phyloP scores from a whole-genome alignment of 2,113 vertebrate species.

The Crotalus viridis region DNA sequence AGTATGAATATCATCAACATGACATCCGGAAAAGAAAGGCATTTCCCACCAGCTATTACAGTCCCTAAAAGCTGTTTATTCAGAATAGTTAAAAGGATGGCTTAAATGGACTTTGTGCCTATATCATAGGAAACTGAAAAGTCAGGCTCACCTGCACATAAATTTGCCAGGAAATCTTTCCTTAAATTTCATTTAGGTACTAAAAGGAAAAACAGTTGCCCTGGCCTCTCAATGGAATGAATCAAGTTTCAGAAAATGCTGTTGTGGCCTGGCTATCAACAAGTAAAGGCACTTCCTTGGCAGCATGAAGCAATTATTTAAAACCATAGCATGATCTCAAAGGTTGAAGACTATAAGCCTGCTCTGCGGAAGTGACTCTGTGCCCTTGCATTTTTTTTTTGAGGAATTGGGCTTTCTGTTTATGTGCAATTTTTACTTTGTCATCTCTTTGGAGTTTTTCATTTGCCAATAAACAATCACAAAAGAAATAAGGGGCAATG shows the following conservation, averaged over 20 bases:
- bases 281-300: neutral
- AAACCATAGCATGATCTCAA: neutral
- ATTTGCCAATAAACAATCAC: neutral
- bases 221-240: neutral
- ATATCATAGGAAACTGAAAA: constrained; percentile 1
- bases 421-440: neutral
- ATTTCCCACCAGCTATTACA: constrained; percentile 42
- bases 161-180: neutral
- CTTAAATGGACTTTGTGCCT: constrained; percentile 26
- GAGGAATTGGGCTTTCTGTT: neutral
- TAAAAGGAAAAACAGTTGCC: constrained; percentile 3
- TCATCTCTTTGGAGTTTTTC: neutral
- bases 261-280: neutral
- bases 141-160: constrained; percentile 6
- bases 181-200: constrained; percentile 39
- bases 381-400: neutral
- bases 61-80: neutral
- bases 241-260: neutral
- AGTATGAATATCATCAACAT: constrained; percentile 12
- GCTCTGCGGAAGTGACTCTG: neutral
- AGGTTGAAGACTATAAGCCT: neutral
- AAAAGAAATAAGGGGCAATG: neutral
- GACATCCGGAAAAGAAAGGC: neutral
- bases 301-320: neutral
- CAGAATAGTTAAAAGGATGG: neutral